Percentiles rank a stretch among this genome's conserved stretches.
Conservation (phyloP, 1,140 invertebrate genomes). For the Ostrea edulis region DNA sequence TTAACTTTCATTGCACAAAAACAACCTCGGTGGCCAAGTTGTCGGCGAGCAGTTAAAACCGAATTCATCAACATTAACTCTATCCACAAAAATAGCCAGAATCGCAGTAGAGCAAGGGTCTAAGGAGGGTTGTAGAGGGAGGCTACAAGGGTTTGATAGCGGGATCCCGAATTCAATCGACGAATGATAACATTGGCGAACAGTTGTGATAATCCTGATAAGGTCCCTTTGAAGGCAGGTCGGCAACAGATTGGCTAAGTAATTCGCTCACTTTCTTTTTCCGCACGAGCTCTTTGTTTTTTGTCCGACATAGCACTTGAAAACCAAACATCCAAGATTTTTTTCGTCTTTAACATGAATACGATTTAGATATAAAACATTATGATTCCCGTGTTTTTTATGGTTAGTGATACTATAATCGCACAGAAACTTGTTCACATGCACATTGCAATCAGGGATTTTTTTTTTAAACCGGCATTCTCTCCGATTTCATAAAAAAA, state of each 20-base stretch:
- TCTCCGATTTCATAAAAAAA: constrained; percentile 10
- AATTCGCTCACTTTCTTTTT: constrained; percentile 39
- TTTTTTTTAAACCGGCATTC: not conserved
- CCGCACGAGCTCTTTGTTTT: constrained; percentile 35
- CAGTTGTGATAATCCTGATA: constrained; percentile 6
- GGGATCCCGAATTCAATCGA: constrained; percentile 1
- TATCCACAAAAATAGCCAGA: not conserved
- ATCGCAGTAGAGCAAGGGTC: not conserved
- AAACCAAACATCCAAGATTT: constrained; percentile 17
- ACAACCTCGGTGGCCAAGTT: not conserved
- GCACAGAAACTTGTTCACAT: constrained; percentile 28
- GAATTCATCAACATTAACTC: not conserved
- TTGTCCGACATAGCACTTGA: constrained; percentile 29
- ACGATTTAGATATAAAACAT: constrained; percentile 24
- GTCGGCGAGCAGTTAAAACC: not conserved
- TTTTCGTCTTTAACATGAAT: constrained; percentile 12
- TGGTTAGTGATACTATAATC: constrained; percentile 13
- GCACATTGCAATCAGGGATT: not conserved
- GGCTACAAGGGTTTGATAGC: constrained; percentile 17
- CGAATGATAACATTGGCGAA: constrained; percentile 17
- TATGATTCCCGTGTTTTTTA: constrained; percentile 16
- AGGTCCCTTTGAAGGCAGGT: constrained; percentile 15
- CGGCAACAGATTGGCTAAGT: constrained; percentile 15
- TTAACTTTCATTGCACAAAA: too few relatives aligned
- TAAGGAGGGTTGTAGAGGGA: not conserved